These are phyloP conservation scores for Terrapene triunguis DNA, from an alignment of 2,113 vertebrate genomes.

Conservation along the genomic window DNA sequence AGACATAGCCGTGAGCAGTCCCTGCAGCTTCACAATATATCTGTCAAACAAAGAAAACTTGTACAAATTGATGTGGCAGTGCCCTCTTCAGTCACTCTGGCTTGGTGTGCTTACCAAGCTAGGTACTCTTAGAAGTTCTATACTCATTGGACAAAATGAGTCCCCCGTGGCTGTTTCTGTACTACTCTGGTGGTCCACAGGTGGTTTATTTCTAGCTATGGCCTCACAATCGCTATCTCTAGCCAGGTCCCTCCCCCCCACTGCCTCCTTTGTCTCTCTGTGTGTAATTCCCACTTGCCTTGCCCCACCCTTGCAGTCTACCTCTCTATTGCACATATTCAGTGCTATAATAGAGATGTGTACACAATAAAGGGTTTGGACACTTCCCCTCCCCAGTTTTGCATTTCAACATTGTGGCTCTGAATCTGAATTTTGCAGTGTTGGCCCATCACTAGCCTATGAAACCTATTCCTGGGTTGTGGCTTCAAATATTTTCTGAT, in stretches of 20 bases:
- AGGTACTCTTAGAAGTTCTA: background rate
- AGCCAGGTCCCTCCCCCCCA: rapidly evolving
- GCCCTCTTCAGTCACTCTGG: background rate
- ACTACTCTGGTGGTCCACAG: background rate
- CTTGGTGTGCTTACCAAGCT: background rate
- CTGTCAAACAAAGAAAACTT: background rate
- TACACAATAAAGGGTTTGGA: rapidly evolving
- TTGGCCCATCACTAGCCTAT: background rate
- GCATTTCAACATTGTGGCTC: background rate
- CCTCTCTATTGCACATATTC: background rate
- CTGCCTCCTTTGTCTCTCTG: rapidly evolving
- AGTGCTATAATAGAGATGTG: background rate
- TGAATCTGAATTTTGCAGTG: background rate
- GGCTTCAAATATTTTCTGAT: background rate
- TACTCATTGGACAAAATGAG: background rate
- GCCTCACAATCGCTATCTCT: background rate
- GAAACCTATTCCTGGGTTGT: background rate
- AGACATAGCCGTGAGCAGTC: conserved; percentile 11
- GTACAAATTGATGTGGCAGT: background rate
- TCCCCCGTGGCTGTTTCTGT: background rate
- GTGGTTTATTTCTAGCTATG: background rate
- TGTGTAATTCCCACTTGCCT: background rate
- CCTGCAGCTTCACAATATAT: background rate
- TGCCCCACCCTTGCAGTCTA: rapidly evolving
- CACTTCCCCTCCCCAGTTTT: background rate